phyloP scores from a whole-genome alignment of 2,113 vertebrate species.

The Microcebus lehilahytsara region DNA sequence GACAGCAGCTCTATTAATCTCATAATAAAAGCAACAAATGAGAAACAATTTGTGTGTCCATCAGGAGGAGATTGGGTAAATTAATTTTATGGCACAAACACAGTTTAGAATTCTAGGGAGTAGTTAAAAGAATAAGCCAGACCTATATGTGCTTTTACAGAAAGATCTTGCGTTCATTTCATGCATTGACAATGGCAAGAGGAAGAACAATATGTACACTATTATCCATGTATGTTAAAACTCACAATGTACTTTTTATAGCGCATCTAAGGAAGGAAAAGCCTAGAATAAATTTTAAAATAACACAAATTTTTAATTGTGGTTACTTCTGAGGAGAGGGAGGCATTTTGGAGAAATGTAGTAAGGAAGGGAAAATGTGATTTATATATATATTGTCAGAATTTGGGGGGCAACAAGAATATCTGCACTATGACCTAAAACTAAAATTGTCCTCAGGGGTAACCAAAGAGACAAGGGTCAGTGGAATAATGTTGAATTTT shows the following conservation, averaged over 20 bases:
- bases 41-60: not conserved
- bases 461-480: not conserved
- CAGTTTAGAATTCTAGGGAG: not conserved
- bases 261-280: not conserved
- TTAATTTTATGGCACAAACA: not conserved
- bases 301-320: not conserved
- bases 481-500: not conserved
- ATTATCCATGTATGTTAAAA: not conserved
- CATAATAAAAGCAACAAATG: not conserved
- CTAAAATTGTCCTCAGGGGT: not conserved
- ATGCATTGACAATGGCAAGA: not conserved
- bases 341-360: not conserved
- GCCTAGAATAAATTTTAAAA: conserved; percentile 12
- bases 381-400: not conserved
- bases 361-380: not conserved
- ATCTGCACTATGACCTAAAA: not conserved
- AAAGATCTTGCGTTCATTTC: conserved; percentile 32
- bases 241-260: not conserved
- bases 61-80: not conserved
- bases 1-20: not conserved
- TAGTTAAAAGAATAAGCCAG: not conserved
- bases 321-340: not conserved
- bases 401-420: not conserved
- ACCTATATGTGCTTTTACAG: not conserved
- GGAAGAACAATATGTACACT: not conserved